A percentile compares a stretch with the other conserved stretches of the same genome.
phyloP scores from a whole-genome alignment of 2,888 invertebrate genomes.

The Ochropleura plecta region DNA sequence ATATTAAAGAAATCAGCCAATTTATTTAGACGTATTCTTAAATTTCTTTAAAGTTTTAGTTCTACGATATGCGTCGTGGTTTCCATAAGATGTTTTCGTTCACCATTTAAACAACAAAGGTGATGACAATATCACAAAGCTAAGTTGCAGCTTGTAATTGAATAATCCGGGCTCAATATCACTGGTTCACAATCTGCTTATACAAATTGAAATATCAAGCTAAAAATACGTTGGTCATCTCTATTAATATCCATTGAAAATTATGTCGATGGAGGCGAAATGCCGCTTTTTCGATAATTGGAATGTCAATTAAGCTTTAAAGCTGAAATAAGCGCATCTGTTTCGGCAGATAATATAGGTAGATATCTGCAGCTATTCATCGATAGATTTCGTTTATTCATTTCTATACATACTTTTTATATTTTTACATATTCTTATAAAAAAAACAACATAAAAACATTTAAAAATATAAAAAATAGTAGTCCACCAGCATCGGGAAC shows the following conservation, averaged over 20 bases:
- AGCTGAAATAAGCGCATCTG: constrained; percentile 28
- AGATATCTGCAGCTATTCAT: not conserved
- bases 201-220: not conserved
- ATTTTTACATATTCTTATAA: too few relatives aligned
- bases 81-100: not conserved
- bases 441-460: too few relatives aligned
- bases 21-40: too few relatives aligned
- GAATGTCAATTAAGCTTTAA: constrained; percentile 47
- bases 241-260: constrained; percentile 18
- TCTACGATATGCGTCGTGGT: not conserved
- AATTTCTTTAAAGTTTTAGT: too few relatives aligned
- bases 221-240: not conserved
- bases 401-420: too few relatives aligned
- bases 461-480: too few relatives aligned
- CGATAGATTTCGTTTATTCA: too few relatives aligned
- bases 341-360: constrained; percentile 4
- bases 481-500: too few relatives aligned
- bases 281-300: constrained; percentile 54
- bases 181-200: not conserved
- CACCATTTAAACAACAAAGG: not conserved
- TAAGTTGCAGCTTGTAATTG: not conserved
- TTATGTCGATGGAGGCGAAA: constrained; percentile 20
- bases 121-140: not conserved
- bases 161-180: not conserved
- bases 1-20: too few relatives aligned